A percentile compares a stretch with the other conserved stretches of the same genome.
phyloP scores from a whole-genome alignment of 2,797 vertebrate genomes.

The Tragopan temminckii region DNA sequence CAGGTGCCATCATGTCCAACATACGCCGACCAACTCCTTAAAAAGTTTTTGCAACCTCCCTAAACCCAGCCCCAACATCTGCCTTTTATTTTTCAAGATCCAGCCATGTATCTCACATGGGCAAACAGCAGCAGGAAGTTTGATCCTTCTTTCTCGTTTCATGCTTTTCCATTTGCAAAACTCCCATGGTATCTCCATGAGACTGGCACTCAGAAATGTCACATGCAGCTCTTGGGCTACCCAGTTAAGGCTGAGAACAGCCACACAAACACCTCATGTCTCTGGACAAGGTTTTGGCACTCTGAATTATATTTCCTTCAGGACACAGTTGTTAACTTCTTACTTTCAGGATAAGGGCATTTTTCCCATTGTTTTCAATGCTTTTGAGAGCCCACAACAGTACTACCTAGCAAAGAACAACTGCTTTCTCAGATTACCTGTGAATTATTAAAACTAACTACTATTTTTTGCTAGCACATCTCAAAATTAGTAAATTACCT shows the following conservation, averaged over 20 bases:
- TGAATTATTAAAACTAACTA: not conserved
- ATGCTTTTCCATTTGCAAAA: not conserved
- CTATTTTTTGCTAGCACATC: not conserved
- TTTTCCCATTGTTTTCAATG: not conserved
- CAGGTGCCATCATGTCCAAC: not conserved
- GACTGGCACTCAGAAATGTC: not conserved
- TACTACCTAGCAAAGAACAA: conserved; percentile 19
- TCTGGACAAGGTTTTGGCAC: not conserved
- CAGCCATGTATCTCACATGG: not conserved
- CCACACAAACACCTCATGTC: not conserved
- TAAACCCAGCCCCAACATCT: not conserved
- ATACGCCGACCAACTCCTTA: not conserved
- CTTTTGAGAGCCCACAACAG: not conserved
- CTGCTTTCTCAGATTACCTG: not conserved
- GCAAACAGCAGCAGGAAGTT: not conserved
- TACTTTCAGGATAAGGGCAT: not conserved
- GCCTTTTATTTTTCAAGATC: not conserved
- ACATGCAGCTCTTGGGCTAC: not conserved
- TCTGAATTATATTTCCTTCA: not conserved
- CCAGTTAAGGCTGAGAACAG: not conserved
- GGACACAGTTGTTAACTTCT: not conserved
- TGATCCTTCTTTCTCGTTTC: not conserved
- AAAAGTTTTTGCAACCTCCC: not conserved
- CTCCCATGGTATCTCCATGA: not conserved
- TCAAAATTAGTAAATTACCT: not conserved